Evolutionary conservation across 2,888 invertebrate genomes (phyloP), one percentile per base, ranked within the genome.

Genomic region (Coelinius sp.): DNA sequence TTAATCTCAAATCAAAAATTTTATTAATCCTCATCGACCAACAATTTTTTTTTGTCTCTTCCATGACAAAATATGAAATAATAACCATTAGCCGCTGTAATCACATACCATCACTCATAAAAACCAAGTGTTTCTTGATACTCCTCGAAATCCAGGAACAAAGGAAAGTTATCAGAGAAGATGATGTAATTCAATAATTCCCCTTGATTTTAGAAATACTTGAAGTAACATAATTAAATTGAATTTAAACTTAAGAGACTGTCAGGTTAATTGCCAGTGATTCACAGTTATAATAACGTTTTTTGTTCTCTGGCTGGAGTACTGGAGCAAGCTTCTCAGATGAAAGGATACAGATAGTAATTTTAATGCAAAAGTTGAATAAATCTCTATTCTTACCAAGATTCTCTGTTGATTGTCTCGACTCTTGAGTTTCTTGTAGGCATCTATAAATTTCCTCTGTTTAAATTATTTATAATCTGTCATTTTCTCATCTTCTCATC

Each of bases 141-240:
- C 8, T 59, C 8, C 59, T 17, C 20, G 35, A 12, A 31, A 59
- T 17, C 59, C 31, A 35, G 17, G 12, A 31, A 14, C 31, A 12
- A 35, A 35, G 31, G 12, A 20, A 14, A 59, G 35, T 53, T 12
- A 59, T 31, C 31, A 35, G n/a, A 59, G 8, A 17, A 20, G 22
- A 17, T 59, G 10, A 59, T 12, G 25, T 59, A 59, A 59, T 59
- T 59, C 31, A 59, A 31, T 59, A 35, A 31, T 59, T 59, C 35
- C 35, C 59, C 59, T 56, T 27, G 8, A 59, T 35, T 10, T 10
- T 25, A 53, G 5, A 25, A 53, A 53, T 53, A 25, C 8, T n/a
- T 59, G 35, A 35, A 59, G 31, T 59, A 59, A 59, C 59, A 31
- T 31, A 59, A 59, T 59, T 49, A 59, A 59, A 59, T 59, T 59